Evolutionary conservation across 2,797 vertebrate species (phyloP).

Genomic region (Crenichthys baileyi): DNA sequence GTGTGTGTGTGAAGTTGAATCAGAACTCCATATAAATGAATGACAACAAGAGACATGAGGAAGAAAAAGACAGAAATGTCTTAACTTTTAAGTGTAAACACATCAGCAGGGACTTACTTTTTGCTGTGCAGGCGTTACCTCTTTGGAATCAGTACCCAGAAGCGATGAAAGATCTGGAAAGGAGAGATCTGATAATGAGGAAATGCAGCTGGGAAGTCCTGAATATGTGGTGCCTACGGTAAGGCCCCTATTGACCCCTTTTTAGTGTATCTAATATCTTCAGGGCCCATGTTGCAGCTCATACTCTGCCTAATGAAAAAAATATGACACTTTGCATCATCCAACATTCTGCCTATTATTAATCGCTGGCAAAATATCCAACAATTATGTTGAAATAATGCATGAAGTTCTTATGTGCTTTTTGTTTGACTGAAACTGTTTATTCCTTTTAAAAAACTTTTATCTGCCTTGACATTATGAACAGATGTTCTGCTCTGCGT

Average conservation of each 20-base stretch:
- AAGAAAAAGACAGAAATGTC: conserved; percentile 9
- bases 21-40: conserved; percentile 24
- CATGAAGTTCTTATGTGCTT: conserved; percentile 42
- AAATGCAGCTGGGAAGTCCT: conserved; percentile 53
- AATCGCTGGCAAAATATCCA: conserved; percentile 59
- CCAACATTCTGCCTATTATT: conserved; percentile 51
- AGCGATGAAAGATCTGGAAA: conserved; percentile 62
- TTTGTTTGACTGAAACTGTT: conserved; percentile 19
- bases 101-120: conserved; percentile 23
- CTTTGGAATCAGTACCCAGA: conserved; percentile 32
- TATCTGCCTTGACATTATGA: conserved; percentile 40
- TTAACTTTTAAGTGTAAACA: conserved; percentile 14
- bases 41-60: conserved; percentile 8
- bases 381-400: conserved; percentile 76
- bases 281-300: conserved; percentile 36
- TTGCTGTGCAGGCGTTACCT: conserved; percentile 47
- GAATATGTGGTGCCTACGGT: conserved; percentile 63
- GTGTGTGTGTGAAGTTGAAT: conserved; percentile 23
- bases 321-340: conserved; percentile 59
- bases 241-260: conserved; percentile 37
- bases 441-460: conserved; percentile 28
- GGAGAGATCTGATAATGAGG: conserved; percentile 61
- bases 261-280: conserved; percentile 59
- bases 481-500: conserved; percentile 24
- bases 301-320: conserved; percentile 66